Evolutionary conservation across 2,888 invertebrate genomes (phyloP).

Genomic region (Tenthredo scrophulariae): DNA sequence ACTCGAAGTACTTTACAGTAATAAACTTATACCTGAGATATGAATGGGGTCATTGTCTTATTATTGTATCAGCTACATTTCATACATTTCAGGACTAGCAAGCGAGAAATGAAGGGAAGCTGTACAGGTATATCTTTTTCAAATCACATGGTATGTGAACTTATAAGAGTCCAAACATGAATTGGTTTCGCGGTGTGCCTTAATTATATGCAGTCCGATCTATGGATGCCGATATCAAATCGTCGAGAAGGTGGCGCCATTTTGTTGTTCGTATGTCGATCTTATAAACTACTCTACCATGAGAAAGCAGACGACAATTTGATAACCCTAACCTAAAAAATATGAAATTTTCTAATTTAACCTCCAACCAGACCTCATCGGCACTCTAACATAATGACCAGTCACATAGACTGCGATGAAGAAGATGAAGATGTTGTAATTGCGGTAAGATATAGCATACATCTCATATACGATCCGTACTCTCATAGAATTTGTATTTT

Average conservation of each 20-base stretch:
- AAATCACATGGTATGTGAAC: too few relatives aligned
- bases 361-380: background rate
- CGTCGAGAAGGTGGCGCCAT: background rate
- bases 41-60: background rate
- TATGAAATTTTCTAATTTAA: background rate
- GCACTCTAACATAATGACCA: background rate
- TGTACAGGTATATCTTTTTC: too few relatives aligned
- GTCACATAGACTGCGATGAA: slow-evolving; percentile 53
- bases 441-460: slow-evolving; percentile 63
- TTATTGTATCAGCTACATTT: background rate
- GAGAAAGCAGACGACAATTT: background rate
- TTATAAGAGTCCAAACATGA: too few relatives aligned
- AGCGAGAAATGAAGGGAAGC: too few relatives aligned
- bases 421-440: slow-evolving; percentile 72
- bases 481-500: slow-evolving; percentile 20
- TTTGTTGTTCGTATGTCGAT: background rate
- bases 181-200: too few relatives aligned
- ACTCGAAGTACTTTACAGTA: slow-evolving; percentile 36
- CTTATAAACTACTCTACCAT: background rate
- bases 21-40: slow-evolving; percentile 35
- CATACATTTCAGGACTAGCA: too few relatives aligned
- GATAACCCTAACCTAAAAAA: slow-evolving; percentile 4
- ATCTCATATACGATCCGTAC: slow-evolving; percentile 24
- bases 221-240: background rate
- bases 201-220: too few relatives aligned